Percentiles rank a stretch among this genome's conserved stretches.
Conservation (phyloP, 2,888 invertebrate genomes). For the Amphipyra tragopoginis region DNA sequence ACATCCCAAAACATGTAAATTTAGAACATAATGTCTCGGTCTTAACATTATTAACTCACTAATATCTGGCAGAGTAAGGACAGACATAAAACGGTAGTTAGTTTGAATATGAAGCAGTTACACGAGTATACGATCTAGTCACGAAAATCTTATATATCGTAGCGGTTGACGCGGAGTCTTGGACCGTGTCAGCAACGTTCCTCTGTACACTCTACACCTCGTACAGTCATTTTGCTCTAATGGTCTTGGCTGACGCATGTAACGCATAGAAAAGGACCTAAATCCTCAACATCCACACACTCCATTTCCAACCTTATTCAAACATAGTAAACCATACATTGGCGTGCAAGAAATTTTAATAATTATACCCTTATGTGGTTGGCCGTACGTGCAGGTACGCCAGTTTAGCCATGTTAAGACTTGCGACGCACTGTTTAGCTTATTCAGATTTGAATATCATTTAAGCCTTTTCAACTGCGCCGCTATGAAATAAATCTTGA, state of each 20-base stretch:
- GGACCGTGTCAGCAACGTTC: conserved; percentile 71
- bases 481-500: conserved; percentile 49
- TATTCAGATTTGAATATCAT: conserved; percentile 64
- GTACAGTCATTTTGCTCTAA: conserved; percentile 79
- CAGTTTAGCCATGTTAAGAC: conserved; percentile 58
- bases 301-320: conserved; percentile 51
- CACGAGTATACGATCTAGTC: conserved; percentile 71
- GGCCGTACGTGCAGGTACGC: conserved; percentile 60
- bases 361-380: conserved; percentile 57
- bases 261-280: conserved; percentile 50
- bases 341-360: conserved; percentile 37
- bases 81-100: conserved; percentile 42
- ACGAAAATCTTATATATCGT: conserved; percentile 76
- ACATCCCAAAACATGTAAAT: conserved; percentile 39
- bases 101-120: conserved; percentile 54
- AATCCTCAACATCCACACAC: conserved; percentile 32
- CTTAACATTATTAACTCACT: conserved; percentile 38
- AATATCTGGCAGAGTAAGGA: conserved; percentile 34
- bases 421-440: conserved; percentile 58
- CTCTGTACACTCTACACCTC: conserved; percentile 59
- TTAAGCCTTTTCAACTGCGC: conserved; percentile 52
- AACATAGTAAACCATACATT: conserved; percentile 54
- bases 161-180: conserved; percentile 72
- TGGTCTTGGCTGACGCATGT: conserved; percentile 67
- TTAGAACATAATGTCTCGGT: conserved; percentile 10